Conservation (phyloP, 1,140 invertebrate genomes). For the Tribolium madens region DNA sequence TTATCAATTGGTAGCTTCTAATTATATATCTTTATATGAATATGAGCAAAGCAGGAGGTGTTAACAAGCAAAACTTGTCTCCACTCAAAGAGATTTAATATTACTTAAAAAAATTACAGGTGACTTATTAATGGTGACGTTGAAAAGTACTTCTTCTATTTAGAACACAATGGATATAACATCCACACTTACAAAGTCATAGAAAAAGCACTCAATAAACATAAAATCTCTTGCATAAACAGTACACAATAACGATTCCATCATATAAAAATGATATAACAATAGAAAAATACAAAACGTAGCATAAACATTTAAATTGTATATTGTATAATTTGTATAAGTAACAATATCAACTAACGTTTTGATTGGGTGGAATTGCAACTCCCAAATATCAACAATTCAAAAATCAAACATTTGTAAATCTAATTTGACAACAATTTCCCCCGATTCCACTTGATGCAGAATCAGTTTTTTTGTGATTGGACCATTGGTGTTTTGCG, state of each 20-base stretch:
- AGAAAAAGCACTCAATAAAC: slow-evolving; percentile 21
- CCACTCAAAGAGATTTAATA: not conserved
- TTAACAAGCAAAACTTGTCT: not conserved
- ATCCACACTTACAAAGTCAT: slow-evolving; percentile 6
- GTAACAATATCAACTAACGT: slow-evolving; percentile 30
- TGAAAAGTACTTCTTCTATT: slow-evolving; percentile 5
- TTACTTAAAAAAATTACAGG: not conserved
- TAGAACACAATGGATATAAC: slow-evolving; percentile 32
- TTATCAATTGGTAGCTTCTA: not conserved
- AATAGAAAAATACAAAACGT: slow-evolving; percentile 36
- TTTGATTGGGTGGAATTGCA: slow-evolving; percentile 31
- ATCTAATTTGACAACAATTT: slow-evolving; percentile 80
- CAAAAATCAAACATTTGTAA: slow-evolving; percentile 75
- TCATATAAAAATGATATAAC: slow-evolving; percentile 34
- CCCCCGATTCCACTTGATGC: slow-evolving; percentile 79
- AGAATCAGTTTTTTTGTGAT: slow-evolving; percentile 77
- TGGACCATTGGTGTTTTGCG: slow-evolving; percentile 74
- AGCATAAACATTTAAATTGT: slow-evolving; percentile 21
- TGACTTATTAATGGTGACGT: not conserved
- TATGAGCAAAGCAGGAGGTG: not conserved
- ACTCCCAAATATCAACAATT: slow-evolving; percentile 38
- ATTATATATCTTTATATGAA: not conserved
- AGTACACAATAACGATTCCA: slow-evolving; percentile 8
- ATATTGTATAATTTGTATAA: slow-evolving; percentile 20
- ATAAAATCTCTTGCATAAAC: not conserved